Evolutionary conservation across 2,113 vertebrate species (phyloP), one percentile per base, ranked within the genome.

Genomic region (Macquaria australasica): DNA sequence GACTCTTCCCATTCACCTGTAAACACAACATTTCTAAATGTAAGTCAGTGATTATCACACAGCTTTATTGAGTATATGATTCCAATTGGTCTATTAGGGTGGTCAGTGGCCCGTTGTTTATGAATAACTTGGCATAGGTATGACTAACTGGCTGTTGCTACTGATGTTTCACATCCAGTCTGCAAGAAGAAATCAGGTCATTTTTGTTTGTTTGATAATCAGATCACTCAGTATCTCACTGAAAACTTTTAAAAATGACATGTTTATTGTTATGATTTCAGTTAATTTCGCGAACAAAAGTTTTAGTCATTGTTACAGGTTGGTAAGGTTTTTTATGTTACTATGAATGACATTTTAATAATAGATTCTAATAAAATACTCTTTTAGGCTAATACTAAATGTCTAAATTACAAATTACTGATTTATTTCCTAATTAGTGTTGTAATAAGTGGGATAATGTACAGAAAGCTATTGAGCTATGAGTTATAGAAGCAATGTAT

Each of bases 21-120:
- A 21, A 69, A 71, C 28, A 45, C 10, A 71, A 39, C 28, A 28
- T 83, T 34, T 70, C 45, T 55, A 41, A 67, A 68, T 68, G 15
- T 31, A 31, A 45, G 50, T 51, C 0, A n/a, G n/a, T n/a, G n/a
- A 31, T 55, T 51, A 25, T 45, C 8, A 34, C 21, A 6, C 10
- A 70, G 41, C 31, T 53, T n/a, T 20, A 9, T 2, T 56, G 11
- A 68, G 41, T 31, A 59, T 34, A n/a, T 41, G 3, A 23, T 48
- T 37, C 25, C 18, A n/a, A 50, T 15, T 45, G 18, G 34, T 34
- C 25, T 16, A 34, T 25, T 41, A 60, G 6, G 1, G 37, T 1
- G 2, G 18, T 12, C 2, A 12, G 8, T 1, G 34, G 51, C 45
- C 20, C 0, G 5, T 5, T 63, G 31, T 72, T 55, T 31, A 73